Evolutionary conservation across 1,140 invertebrate species (phyloP).

Genomic region (Mercenaria mercenaria): DNA sequence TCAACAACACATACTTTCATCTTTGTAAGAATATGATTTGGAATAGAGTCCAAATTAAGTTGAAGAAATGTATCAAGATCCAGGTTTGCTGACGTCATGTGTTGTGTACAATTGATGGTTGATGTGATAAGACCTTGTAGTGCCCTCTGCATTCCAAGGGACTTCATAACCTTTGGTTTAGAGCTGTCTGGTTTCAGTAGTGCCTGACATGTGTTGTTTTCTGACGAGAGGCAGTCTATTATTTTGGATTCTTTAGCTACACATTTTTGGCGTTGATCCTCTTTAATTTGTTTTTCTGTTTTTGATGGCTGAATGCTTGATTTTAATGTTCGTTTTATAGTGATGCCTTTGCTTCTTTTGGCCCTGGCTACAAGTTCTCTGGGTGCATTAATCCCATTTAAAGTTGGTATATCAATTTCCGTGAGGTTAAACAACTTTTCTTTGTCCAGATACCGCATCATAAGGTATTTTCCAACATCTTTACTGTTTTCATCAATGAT

Average conservation of each 20-base stretch:
- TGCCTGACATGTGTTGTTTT: constrained; percentile 65
- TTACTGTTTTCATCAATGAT: neutral
- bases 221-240: constrained; percentile 2
- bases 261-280: constrained; percentile 28
- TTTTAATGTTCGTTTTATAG: constrained; percentile 33
- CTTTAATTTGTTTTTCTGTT: neutral
- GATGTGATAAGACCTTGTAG: neutral
- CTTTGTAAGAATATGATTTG: neutral
- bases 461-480: constrained; percentile 8
- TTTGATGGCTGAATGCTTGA: neutral
- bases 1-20: neutral
- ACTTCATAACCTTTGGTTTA: constrained; percentile 58
- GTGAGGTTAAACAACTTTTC: too few relatives aligned
- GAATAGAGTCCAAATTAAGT: neutral
- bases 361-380: constrained; percentile 16
- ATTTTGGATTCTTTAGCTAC: neutral
- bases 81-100: neutral
- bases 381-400: too few relatives aligned
- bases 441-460: neutral
- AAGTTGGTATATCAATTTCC: constrained; percentile 8
- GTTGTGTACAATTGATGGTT: too few relatives aligned
- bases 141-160: constrained; percentile 21
- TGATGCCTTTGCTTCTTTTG: constrained; percentile 61
- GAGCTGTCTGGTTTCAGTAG: constrained; percentile 63
- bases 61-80: neutral